Conservation (phyloP, 2,888 invertebrate species). For the Tetanocera ferruginea region DNA sequence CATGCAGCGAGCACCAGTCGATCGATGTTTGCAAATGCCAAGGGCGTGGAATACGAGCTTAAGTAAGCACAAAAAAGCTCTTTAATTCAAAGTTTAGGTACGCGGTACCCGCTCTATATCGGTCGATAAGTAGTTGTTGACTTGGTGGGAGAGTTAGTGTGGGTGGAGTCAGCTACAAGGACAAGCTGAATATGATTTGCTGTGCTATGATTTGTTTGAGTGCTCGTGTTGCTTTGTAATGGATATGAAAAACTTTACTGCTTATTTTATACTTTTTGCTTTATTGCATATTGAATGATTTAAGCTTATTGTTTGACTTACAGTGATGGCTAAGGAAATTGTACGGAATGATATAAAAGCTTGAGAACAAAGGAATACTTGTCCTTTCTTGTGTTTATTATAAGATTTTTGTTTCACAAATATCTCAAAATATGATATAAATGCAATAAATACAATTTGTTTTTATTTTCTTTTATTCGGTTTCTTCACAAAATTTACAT, state of each 20-base stretch:
- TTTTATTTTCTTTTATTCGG: too few relatives aligned
- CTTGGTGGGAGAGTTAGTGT: background rate
- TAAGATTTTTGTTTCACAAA: too few relatives aligned
- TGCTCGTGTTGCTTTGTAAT: slow-evolving; percentile 8
- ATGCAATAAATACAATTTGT: too few relatives aligned
- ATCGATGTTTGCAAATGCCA: slow-evolving; percentile 32
- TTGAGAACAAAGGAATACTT: too few relatives aligned
- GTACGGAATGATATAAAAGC: background rate
- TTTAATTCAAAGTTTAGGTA: slow-evolving; percentile 25
- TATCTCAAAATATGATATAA: too few relatives aligned
- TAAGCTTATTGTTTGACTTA: slow-evolving; percentile 7
- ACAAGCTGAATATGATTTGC: slow-evolving; percentile 22
- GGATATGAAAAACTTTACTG: slow-evolving; percentile 3
- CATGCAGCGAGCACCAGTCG: background rate
- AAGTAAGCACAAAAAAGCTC: slow-evolving; percentile 27
- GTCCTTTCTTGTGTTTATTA: too few relatives aligned
- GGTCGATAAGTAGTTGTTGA: background rate
- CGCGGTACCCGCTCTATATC: background rate
- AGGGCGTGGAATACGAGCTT: slow-evolving; percentile 28
- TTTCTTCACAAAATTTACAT: too few relatives aligned
- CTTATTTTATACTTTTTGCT: background rate
- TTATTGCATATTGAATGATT: slow-evolving; percentile 31
- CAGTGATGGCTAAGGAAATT: slow-evolving; percentile 17
- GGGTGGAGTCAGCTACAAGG: slow-evolving; percentile 24
- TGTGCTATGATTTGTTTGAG: slow-evolving; percentile 23